These are phyloP conservation scores for Priapulus caudatus DNA, from an alignment of 2,888 invertebrate species.

Conservation along the genomic window DNA sequence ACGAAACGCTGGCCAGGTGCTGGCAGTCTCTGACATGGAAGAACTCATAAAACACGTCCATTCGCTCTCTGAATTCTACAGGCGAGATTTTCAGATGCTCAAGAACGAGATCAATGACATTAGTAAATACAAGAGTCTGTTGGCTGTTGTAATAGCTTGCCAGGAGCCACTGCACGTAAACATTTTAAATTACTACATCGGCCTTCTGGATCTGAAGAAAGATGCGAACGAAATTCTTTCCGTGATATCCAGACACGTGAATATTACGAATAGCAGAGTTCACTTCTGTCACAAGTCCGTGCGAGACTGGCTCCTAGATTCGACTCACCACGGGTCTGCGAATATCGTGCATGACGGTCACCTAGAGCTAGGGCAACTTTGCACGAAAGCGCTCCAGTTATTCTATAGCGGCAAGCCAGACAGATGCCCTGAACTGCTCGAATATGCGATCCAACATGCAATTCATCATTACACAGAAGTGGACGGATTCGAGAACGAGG, in stretches of 20 bases:
- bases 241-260: not conserved
- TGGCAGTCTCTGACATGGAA: not conserved
- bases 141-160: not conserved
- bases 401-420: no score
- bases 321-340: not conserved
- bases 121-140: not conserved
- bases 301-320: not conserved
- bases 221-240: not conserved
- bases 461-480: constrained; percentile 1
- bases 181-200: not conserved
- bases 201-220: not conserved
- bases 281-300: not conserved
- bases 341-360: not conserved
- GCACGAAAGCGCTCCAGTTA: not conserved
- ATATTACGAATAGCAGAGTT: not conserved
- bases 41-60: not conserved
- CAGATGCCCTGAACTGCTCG: not conserved
- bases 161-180: not conserved
- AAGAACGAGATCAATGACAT: not conserved
- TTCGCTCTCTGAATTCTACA: constrained; percentile 1
- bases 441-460: not conserved
- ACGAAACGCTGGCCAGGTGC: not conserved
- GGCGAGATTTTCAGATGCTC: not conserved
- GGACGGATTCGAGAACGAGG: not conserved
- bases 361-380: not conserved